Conservation (phyloP, 1,140 invertebrate genomes). For the Caenorhabditis remanei region DNA sequence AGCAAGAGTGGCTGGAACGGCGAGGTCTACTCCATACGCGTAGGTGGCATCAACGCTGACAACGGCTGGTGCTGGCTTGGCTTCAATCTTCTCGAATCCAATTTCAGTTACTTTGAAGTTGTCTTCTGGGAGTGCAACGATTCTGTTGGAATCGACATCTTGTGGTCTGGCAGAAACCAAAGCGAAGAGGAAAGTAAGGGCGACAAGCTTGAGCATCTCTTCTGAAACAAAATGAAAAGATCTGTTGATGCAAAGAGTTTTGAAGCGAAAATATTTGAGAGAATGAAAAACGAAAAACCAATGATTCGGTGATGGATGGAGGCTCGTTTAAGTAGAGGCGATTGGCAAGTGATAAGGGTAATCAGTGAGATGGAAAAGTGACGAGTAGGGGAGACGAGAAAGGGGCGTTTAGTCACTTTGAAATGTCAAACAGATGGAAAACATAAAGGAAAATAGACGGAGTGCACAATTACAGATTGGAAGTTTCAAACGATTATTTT, state of each 20-base stretch:
- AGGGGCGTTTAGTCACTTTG: slow-evolving; percentile 23
- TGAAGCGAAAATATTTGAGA: background rate
- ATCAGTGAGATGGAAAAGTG: slow-evolving; percentile 44
- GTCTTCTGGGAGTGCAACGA: slow-evolving; percentile 12
- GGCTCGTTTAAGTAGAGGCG: slow-evolving; percentile 33
- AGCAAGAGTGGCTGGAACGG: slow-evolving; percentile 13
- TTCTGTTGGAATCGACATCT: slow-evolving; percentile 33
- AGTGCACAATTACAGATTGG: background rate
- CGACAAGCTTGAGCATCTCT: slow-evolving; percentile 36
- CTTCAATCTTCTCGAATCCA: slow-evolving; percentile 29
- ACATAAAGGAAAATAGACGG: background rate
- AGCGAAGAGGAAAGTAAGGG: slow-evolving; percentile 14
- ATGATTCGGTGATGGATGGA: slow-evolving; percentile 46
- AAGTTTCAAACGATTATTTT: background rate
- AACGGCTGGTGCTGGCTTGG: slow-evolving; percentile 1
- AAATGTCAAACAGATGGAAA: slow-evolving; percentile 34
- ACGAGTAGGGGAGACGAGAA: slow-evolving; percentile 19
- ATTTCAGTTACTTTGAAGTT: background rate
- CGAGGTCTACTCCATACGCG: slow-evolving; percentile 18
- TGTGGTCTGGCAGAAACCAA: slow-evolving; percentile 41
- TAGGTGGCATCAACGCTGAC: slow-evolving; percentile 20
- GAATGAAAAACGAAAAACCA: slow-evolving; percentile 33
- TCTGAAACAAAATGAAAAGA: slow-evolving; percentile 8
- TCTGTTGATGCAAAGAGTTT: background rate
- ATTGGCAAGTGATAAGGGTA: slow-evolving; percentile 42